Evolutionary conservation across 1,140 invertebrate genomes (phyloP).

Genomic region (Panonychus citri): DNA sequence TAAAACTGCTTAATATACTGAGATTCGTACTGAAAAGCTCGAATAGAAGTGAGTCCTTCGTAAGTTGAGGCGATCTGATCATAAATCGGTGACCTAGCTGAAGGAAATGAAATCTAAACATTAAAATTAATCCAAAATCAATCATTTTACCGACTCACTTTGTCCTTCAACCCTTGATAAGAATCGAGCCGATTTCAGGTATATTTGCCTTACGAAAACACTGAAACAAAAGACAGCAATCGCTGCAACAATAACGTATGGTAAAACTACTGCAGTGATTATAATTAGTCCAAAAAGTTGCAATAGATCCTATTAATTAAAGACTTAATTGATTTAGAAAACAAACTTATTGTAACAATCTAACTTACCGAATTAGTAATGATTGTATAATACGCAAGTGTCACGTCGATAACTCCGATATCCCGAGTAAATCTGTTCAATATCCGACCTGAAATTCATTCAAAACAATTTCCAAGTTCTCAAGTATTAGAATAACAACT

Average conservation of each 20-base stretch:
- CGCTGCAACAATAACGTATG: background rate
- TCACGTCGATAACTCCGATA: conserved; percentile 5
- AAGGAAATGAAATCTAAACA: background rate
- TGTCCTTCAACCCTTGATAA: background rate
- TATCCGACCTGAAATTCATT: background rate
- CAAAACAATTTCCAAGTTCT: background rate
- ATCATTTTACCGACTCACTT: background rate
- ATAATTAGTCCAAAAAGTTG: background rate
- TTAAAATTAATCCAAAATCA: background rate
- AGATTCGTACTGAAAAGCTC: conserved; percentile 28
- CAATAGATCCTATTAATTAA: background rate
- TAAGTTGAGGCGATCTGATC: conserved; percentile 27
- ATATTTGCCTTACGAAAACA: background rate
- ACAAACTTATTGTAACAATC: background rate
- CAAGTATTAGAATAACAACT: background rate
- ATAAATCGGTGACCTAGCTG: conserved; percentile 26
- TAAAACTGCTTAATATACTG: conserved; percentile 55
- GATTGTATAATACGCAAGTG: conserved; percentile 25
- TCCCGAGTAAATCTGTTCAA: conserved; percentile 11
- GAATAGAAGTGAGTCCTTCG: conserved; percentile 27
- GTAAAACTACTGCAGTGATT: background rate
- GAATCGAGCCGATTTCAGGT: background rate
- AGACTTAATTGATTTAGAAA: background rate
- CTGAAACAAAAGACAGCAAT: background rate
- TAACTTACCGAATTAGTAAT: conserved; percentile 26